Percentiles rank a stretch among this genome's conserved stretches.
Evolutionary conservation across 2,888 invertebrate genomes (phyloP).

Genomic region (Folsomia manolachei): DNA sequence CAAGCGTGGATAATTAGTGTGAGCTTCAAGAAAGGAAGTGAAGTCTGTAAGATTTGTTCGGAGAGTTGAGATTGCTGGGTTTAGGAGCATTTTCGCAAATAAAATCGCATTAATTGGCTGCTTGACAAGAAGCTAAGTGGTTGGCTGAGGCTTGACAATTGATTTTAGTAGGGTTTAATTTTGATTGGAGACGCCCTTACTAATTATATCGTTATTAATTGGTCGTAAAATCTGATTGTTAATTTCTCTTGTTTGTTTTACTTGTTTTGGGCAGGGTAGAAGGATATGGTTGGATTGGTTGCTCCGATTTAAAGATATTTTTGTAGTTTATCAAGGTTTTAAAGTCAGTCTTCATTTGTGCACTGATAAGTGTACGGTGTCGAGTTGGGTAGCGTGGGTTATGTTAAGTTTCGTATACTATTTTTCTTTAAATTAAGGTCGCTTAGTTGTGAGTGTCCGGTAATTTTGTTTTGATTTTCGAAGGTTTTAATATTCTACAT

Average conservation of each 20-base stretch:
- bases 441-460: too few relatives aligned
- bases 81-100: background rate
- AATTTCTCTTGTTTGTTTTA: background rate
- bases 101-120: background rate
- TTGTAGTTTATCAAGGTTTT: background rate
- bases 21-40: too few relatives aligned
- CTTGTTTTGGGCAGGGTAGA: background rate
- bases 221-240: slow-evolving; percentile 1
- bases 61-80: too few relatives aligned
- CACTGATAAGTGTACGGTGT: too few relatives aligned
- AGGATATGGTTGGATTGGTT: background rate
- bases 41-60: background rate
- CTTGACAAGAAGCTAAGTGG: background rate
- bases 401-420: background rate
- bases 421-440: background rate
- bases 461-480: background rate
- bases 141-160: background rate
- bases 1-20: background rate
- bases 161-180: background rate
- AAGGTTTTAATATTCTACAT: background rate
- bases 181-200: background rate
- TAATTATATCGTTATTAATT: background rate
- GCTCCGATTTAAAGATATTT: background rate
- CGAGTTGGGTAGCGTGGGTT: background rate
- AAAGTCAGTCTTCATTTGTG: slow-evolving; percentile 4